phyloP scores from a whole-genome alignment of 2,113 vertebrate species.

The Notechis scutatus region DNA sequence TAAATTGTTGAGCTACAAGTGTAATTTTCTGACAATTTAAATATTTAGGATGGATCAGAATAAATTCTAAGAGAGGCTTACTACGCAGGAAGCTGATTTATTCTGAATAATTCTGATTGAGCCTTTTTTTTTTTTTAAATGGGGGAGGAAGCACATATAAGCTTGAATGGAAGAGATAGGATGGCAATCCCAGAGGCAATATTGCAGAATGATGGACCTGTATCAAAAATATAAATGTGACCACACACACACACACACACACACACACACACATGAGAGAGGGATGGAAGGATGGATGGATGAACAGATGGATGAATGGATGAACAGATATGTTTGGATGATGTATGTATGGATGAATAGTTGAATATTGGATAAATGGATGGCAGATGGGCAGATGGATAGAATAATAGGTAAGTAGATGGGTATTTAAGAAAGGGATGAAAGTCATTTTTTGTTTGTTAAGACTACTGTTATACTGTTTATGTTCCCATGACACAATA shows the following conservation, averaged over 20 bases:
- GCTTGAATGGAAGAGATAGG: neutral
- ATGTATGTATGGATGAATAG: neutral
- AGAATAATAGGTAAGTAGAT: neutral
- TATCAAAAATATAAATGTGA: neutral
- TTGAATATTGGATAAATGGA: neutral
- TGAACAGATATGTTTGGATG: neutral
- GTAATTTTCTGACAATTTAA: neutral
- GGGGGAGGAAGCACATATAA: neutral
- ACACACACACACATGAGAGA: no score
- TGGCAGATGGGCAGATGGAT: neutral
- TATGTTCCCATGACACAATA: neutral
- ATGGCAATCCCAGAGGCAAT: neutral
- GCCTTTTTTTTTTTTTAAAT: neutral
- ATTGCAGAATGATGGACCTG: neutral
- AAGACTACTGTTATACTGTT: neutral
- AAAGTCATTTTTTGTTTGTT: neutral
- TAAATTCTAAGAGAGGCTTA: neutral
- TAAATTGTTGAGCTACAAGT: neutral
- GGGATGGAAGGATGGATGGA: neutral
- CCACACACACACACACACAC: no score
- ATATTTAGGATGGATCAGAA: neutral
- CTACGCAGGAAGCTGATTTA: neutral
- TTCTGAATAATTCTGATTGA: neutral
- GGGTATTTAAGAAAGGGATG: neutral
- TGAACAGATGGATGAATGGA: neutral